phyloP scores from a whole-genome alignment of 2,888 invertebrate genomes.

The Xylota segnis region DNA sequence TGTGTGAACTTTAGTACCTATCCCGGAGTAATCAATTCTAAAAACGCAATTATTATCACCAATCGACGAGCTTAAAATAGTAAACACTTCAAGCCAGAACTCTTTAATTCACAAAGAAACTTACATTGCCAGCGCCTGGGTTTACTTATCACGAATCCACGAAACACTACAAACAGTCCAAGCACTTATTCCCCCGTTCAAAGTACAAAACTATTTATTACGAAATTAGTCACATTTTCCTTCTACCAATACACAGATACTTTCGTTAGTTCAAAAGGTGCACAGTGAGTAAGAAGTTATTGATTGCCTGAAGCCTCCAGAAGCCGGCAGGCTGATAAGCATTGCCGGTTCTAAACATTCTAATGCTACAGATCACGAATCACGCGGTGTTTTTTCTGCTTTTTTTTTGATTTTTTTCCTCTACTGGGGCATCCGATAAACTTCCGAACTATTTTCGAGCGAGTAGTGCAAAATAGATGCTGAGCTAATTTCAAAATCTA shows the following conservation, averaged over 20 bases:
- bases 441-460: slow-evolving; percentile 49
- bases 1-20: background rate
- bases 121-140: background rate
- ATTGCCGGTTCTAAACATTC: slow-evolving; percentile 26
- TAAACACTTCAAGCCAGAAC: slow-evolving; percentile 28
- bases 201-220: slow-evolving; percentile 64
- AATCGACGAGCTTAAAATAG: slow-evolving; percentile 20
- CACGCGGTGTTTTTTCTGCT: slow-evolving; percentile 31
- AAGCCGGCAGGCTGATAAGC: slow-evolving; percentile 50
- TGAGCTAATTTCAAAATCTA: slow-evolving; percentile 37
- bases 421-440: slow-evolving; percentile 40
- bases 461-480: slow-evolving; percentile 33
- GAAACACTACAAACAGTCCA: slow-evolving; percentile 8
- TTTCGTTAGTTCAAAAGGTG: slow-evolving; percentile 28
- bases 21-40: background rate
- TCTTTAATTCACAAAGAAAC: background rate
- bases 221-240: slow-evolving; percentile 52
- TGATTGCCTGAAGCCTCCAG: slow-evolving; percentile 15
- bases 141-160: background rate
- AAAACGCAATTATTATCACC: slow-evolving; percentile 23
- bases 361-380: slow-evolving; percentile 30
- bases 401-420: slow-evolving; percentile 10
- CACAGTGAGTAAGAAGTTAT: slow-evolving; percentile 41
- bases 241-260: slow-evolving; percentile 12
- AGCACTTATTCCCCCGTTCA: slow-evolving; percentile 16